Evolutionary conservation across 2,888 invertebrate species (phyloP).

Genomic region (Minunthozetes semirufus): DNA sequence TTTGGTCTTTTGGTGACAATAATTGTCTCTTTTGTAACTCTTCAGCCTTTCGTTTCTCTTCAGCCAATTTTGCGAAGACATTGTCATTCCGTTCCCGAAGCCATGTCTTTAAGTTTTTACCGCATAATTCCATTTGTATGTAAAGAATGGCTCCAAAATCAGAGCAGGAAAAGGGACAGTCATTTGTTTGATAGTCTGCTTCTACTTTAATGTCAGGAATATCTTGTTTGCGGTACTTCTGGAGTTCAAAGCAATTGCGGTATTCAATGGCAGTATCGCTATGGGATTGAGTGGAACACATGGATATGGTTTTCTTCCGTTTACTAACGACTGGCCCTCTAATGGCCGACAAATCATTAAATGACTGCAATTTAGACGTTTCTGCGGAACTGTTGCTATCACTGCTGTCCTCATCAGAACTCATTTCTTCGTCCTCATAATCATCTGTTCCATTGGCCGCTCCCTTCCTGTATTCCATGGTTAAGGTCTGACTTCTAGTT

Average conservation of each 20-base stretch:
- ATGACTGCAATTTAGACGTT: not conserved
- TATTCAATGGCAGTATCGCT: conserved; percentile 1
- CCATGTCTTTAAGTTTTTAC: conserved; percentile 69
- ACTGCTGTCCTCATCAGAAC: not conserved
- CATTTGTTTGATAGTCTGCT: not conserved
- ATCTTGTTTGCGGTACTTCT: not conserved
- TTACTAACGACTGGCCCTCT: not conserved
- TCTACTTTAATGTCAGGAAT: conserved; percentile 1
- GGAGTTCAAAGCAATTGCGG: not conserved
- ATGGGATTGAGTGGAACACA: conserved; percentile 11
- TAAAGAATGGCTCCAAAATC: conserved; percentile 55
- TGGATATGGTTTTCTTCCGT: conserved; percentile 3
- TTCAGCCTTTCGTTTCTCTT: not conserved
- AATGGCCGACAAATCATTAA: not conserved
- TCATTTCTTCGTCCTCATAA: not conserved
- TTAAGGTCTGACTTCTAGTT: not conserved
- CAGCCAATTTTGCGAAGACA: not conserved
- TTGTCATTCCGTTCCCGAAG: conserved; percentile 59
- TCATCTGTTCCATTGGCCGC: not conserved
- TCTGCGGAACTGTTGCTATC: not conserved
- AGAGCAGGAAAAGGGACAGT: conserved; percentile 11
- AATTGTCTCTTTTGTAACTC: not conserved
- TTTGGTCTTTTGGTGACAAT: no score
- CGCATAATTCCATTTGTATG: conserved; percentile 76
- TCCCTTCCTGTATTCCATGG: not conserved